phyloP scores from a whole-genome alignment of 2,113 vertebrate genomes.

The Epinephelus cyanopodus region DNA sequence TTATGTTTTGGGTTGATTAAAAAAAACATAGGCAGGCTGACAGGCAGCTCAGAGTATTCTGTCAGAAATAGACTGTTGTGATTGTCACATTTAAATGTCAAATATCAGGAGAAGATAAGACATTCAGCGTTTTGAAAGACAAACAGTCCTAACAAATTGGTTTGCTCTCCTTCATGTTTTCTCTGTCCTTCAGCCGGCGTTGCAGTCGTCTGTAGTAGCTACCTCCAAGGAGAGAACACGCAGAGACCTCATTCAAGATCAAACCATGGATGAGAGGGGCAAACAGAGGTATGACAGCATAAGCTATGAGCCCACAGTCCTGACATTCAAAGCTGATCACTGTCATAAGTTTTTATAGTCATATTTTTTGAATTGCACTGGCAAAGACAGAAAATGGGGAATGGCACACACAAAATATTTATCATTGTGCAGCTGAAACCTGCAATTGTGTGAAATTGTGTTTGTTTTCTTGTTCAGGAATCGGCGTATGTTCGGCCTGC shows the following conservation, averaged over 20 bases:
- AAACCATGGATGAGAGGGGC: slow-evolving; percentile 98
- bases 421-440: background rate
- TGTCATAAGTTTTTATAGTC: background rate
- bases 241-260: slow-evolving; percentile 99
- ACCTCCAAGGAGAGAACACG: slow-evolving; percentile 99
- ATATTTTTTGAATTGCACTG: background rate
- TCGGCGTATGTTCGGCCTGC: slow-evolving; percentile 99
- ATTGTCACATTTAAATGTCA: background rate
- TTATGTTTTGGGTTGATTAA: background rate
- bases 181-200: slow-evolving; percentile 88
- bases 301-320: rapidly evolving
- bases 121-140: background rate
- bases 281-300: slow-evolving; percentile 91
- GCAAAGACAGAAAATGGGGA: background rate
- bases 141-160: background rate
- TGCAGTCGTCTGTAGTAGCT: slow-evolving; percentile 99
- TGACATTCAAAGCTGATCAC: too few species aligned
- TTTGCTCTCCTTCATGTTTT: background rate
- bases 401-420: too few species aligned
- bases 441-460: background rate
- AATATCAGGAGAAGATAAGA: background rate
- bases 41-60: background rate
- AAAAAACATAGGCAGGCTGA: background rate
- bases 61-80: background rate
- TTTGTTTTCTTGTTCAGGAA: slow-evolving; percentile 85